Percentiles rank a stretch among this genome's conserved stretches.
Evolutionary conservation across 2,888 invertebrate species (phyloP).

Genomic region (Catocala sponsa): DNA sequence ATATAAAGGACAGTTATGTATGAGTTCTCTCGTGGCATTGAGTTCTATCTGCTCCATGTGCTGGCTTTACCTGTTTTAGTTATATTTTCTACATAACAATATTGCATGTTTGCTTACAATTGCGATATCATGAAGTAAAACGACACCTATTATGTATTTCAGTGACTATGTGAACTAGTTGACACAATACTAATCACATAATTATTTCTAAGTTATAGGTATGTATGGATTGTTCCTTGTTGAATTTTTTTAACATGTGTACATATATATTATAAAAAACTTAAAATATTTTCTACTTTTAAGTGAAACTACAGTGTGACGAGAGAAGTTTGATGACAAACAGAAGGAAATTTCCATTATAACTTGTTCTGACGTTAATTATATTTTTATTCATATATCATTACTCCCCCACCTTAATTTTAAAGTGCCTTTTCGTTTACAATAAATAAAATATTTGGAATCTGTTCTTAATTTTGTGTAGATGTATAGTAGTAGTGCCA

Average conservation of each 20-base stretch:
- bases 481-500: constrained; percentile 66
- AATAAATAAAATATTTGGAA: constrained; percentile 63
- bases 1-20: constrained; percentile 72
- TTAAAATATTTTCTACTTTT: constrained; percentile 78
- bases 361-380: constrained; percentile 55
- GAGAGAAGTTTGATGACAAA: constrained; percentile 79
- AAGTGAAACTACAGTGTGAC: constrained; percentile 85
- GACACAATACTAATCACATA: constrained; percentile 45
- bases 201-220: constrained; percentile 58
- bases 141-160: constrained; percentile 40
- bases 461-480: constrained; percentile 65
- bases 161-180: constrained; percentile 38
- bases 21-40: constrained; percentile 86
- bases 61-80: constrained; percentile 41
- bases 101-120: constrained; percentile 39
- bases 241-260: constrained; percentile 74
- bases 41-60: constrained; percentile 59
- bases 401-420: constrained; percentile 78
- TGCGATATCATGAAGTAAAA: constrained; percentile 47
- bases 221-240: constrained; percentile 68
- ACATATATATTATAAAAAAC: constrained; percentile 75
- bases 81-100: constrained; percentile 37
- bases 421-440: constrained; percentile 80
- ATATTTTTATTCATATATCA: constrained; percentile 69
- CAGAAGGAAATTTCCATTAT: constrained; percentile 68